Percentiles rank a stretch among this genome's conserved stretches.
Evolutionary conservation across 2,797 vertebrate species (phyloP).

Genomic region (Lepidocolaptes lacrymiger): DNA sequence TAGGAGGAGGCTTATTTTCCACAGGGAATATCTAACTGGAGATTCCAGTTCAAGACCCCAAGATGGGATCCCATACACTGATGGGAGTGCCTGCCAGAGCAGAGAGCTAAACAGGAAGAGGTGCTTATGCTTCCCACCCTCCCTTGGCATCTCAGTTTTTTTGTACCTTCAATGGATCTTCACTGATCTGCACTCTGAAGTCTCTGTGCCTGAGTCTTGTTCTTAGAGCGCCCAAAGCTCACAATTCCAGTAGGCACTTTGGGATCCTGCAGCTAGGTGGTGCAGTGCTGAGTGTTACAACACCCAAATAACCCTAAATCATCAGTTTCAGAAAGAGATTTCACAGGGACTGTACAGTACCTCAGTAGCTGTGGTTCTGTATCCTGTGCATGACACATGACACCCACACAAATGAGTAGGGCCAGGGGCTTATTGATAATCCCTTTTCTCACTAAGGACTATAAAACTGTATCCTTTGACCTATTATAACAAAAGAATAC

Average conservation of each 20-base stretch:
- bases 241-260: neutral
- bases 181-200: neutral
- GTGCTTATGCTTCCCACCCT: neutral
- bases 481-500: neutral
- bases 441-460: neutral
- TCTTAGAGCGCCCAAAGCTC: neutral
- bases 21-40: neutral
- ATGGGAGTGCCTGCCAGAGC: neutral
- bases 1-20: neutral
- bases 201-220: neutral
- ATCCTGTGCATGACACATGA: accelerated
- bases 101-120: neutral
- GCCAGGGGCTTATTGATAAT: neutral
- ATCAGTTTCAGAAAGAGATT: neutral
- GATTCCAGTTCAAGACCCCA: neutral
- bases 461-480: neutral
- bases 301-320: neutral
- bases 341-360: neutral
- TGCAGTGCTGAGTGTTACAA: neutral
- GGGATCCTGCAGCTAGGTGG: neutral
- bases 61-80: neutral
- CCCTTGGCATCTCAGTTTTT: neutral
- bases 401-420: neutral
- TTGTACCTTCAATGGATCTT: neutral
- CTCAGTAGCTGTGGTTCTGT: neutral